These are phyloP conservation scores for Cryptotermes secundus DNA, from an alignment of 1,140 invertebrate genomes.

Conservation along the genomic window DNA sequence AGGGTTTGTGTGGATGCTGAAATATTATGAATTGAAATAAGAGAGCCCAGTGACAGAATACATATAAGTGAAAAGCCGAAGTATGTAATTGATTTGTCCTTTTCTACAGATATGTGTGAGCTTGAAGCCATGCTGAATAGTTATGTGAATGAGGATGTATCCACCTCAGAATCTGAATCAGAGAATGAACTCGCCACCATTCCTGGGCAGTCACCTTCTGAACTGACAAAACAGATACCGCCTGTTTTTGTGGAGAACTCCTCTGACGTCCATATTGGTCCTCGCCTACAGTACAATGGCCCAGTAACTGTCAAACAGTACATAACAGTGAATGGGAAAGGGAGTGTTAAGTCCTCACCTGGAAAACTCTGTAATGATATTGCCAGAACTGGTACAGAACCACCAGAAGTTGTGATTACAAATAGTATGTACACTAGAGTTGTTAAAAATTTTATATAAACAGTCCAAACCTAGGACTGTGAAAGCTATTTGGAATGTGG, in stretches of 20 bases:
- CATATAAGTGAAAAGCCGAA: too few species aligned
- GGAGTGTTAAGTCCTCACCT: neutral
- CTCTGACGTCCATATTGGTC: neutral
- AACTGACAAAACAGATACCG: neutral
- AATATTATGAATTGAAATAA: too few species aligned
- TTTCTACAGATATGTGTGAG: neutral
- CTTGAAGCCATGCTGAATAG: neutral
- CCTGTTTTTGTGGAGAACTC: neutral
- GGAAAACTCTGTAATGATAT: neutral
- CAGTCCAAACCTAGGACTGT: too few species aligned
- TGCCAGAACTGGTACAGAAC: neutral
- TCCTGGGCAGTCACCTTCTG: neutral
- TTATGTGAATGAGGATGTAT: neutral
- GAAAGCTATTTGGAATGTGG: too few species aligned
- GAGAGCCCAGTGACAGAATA: too few species aligned
- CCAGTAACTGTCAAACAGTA: neutral
- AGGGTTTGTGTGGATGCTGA: too few species aligned
- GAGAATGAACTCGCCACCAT: neutral
- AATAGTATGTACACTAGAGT: too few species aligned
- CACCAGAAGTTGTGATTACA: too few species aligned
- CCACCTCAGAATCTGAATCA: neutral
- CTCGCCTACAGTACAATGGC: neutral
- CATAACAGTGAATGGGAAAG: slow-evolving; percentile 16
- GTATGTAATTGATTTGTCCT: neutral
- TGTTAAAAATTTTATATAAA: too few species aligned